A percentile compares a stretch with the other conserved stretches of the same genome.
Conservation (phyloP, 2,113 vertebrate genomes). For the Triplophysa rosa region DNA sequence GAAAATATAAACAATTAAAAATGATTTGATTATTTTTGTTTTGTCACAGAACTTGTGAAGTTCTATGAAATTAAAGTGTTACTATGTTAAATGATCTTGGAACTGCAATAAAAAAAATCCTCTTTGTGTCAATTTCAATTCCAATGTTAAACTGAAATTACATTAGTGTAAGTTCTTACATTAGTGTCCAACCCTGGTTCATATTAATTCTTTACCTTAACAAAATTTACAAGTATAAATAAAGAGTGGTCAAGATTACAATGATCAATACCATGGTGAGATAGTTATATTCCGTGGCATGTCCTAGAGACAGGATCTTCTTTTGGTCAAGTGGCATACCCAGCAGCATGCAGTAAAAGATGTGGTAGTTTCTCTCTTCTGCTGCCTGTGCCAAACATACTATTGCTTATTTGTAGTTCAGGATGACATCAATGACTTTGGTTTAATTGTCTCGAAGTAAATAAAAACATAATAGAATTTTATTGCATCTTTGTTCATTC, state of each 20-base stretch:
- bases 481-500: neutral
- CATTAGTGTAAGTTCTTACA: no score
- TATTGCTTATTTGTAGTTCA: neutral
- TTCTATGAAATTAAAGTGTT: no score
- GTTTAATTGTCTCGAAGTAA: no score
- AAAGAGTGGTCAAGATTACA: neutral
- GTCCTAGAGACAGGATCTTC: conserved; percentile 83
- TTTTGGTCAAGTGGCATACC: conserved; percentile 91
- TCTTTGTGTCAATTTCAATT: no score
- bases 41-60: no score
- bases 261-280: conserved; percentile 80
- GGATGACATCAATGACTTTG: no score
- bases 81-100: no score
- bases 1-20: no score
- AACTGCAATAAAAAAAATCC: no score
- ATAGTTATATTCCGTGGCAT: conserved; percentile 84
- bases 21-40: no score
- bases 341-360: conserved; percentile 95
- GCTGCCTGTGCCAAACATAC: conserved; percentile 73
- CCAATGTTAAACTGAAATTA: no score
- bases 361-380: conserved; percentile 94
- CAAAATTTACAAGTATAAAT: conserved; percentile 11
- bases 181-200: neutral
- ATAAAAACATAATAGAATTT: no score
- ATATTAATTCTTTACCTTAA: neutral